These are phyloP conservation scores for Prunella strophiata DNA, from an alignment of 2,797 vertebrate species.

Conservation along the genomic window DNA sequence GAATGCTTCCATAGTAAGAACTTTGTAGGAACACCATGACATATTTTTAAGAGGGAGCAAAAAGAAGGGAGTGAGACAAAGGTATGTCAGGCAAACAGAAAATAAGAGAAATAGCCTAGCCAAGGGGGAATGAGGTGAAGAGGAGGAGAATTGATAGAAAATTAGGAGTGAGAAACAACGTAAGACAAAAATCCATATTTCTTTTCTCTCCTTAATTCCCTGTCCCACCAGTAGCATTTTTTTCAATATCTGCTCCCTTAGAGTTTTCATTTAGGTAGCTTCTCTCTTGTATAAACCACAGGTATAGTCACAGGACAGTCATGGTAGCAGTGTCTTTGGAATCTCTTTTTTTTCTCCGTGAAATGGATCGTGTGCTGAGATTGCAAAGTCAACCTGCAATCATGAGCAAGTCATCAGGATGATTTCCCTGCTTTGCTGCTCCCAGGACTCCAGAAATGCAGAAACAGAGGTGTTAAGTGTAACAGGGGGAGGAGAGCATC, in stretches of 20 bases:
- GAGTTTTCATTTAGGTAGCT: background rate
- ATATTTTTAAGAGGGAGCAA: background rate
- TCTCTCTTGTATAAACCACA: background rate
- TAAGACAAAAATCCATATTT: background rate
- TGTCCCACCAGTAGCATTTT: background rate
- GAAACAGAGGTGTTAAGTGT: background rate
- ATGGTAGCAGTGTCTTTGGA: background rate
- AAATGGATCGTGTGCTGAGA: background rate
- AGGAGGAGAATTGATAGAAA: background rate
- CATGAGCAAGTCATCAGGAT: background rate
- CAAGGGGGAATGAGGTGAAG: background rate
- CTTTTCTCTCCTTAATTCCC: background rate
- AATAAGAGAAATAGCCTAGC: background rate
- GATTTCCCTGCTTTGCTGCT: background rate
- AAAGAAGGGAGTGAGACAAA: background rate
- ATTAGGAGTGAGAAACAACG: background rate
- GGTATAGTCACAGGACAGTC: background rate
- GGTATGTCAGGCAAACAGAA: background rate
- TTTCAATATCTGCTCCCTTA: background rate
- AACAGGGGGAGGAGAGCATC: background rate
- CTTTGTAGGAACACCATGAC: background rate
- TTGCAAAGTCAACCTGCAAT: background rate
- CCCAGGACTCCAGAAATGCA: background rate
- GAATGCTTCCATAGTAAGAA: background rate
- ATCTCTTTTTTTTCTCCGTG: background rate